Evolutionary conservation across 2,113 vertebrate species (phyloP).

Genomic region (Piprites chloris): DNA sequence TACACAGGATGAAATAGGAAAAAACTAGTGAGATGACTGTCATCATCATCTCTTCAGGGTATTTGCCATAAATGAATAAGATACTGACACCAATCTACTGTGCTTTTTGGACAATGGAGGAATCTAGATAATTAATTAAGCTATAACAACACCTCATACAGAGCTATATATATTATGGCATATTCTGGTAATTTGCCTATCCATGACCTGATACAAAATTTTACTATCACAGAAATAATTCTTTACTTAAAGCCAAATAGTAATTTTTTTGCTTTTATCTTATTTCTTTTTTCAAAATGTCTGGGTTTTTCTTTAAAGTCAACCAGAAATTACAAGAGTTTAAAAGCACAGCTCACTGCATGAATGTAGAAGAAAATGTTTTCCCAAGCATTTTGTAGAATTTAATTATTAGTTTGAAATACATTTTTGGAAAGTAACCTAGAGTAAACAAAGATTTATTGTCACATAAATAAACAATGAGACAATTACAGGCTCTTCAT

Average conservation of each 20-base stretch:
- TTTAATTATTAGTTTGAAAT: constrained; percentile 7
- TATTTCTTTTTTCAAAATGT: neutral
- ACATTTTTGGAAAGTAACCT: constrained; percentile 16
- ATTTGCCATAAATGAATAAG: neutral
- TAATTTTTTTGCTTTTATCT: neutral
- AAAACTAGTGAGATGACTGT: neutral
- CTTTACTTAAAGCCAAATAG: neutral
- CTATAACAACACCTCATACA: neutral
- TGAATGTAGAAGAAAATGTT: neutral
- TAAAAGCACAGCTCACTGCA: neutral
- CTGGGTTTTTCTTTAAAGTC: neutral
- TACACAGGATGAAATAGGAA: neutral
- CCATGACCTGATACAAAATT: neutral
- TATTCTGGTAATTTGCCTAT: neutral
- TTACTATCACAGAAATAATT: neutral
- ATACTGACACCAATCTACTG: neutral
- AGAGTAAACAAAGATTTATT: constrained; percentile 38
- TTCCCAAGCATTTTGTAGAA: neutral
- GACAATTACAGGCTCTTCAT: constrained; percentile 51
- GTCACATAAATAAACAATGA: constrained; percentile 56
- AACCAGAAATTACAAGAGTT: neutral
- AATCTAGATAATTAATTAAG: neutral
- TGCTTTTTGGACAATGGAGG: neutral
- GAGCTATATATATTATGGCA: neutral
- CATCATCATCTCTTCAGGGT: neutral